Evolutionary conservation across 2,888 invertebrate species (phyloP).

Genomic region (Temnothorax unifasciatus): DNA sequence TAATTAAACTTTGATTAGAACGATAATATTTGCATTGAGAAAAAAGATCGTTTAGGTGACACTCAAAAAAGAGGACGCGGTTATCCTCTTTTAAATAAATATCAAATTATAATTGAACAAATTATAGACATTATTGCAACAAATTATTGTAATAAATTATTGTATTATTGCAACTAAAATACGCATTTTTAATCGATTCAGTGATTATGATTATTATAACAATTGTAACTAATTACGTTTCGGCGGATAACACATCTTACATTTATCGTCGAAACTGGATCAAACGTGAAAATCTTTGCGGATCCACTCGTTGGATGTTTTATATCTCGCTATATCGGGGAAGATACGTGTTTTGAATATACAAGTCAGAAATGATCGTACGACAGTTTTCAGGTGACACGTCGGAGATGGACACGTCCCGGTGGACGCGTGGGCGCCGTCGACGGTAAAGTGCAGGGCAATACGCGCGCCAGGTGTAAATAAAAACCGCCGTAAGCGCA

Average conservation of each 20-base stretch:
- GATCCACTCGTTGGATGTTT: background rate
- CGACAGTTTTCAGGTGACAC: background rate
- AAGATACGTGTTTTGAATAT: background rate
- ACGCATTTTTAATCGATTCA: background rate
- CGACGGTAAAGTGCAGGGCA: conserved; percentile 33
- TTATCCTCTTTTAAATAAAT: background rate
- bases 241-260: background rate
- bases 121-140: background rate
- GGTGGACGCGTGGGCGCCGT: conserved; percentile 63
- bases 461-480: conserved; percentile 73
- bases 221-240: background rate
- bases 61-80: background rate
- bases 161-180: background rate
- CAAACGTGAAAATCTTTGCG: background rate
- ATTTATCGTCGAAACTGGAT: background rate
- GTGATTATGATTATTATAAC: background rate
- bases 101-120: background rate
- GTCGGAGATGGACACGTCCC: conserved; percentile 18
- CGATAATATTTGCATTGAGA: background rate
- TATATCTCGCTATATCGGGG: background rate
- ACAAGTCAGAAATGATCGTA: background rate
- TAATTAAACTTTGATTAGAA: background rate
- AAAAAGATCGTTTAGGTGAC: background rate
- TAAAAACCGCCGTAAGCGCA: conserved; percentile 71
- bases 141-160: background rate